Evolutionary conservation across 2,113 vertebrate species (phyloP).

Genomic region (Scytalopus superciliaris): DNA sequence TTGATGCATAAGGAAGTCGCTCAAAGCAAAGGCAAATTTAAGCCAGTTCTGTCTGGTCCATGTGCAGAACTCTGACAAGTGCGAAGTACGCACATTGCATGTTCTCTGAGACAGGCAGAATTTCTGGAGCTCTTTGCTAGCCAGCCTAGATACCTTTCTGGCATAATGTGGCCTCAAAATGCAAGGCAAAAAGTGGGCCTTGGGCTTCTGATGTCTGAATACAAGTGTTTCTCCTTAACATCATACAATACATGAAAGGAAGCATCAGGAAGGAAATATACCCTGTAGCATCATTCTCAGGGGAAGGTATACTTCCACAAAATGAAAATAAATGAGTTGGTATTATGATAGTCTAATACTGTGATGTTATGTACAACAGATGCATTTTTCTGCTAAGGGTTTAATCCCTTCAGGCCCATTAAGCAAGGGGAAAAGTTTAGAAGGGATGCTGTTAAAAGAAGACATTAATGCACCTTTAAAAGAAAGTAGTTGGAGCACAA

Average conservation of each 20-base stretch:
- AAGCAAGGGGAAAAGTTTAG: constrained; percentile 45
- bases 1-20: background rate
- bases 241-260: constrained; percentile 20
- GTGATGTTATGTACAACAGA: constrained; percentile 47
- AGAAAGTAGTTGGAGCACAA: constrained; percentile 39
- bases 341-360: constrained; percentile 43
- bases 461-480: constrained; percentile 65
- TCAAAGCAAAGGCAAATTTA: background rate
- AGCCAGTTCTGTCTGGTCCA: background rate
- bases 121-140: background rate
- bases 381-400: constrained; percentile 46
- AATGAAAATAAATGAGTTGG: constrained; percentile 63
- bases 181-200: background rate
- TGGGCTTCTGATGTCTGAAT: background rate
- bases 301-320: constrained; percentile 32
- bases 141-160: background rate
- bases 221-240: constrained; percentile 7
- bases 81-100: rapidly evolving
- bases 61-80: background rate
- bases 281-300: background rate
- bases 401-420: constrained; percentile 55
- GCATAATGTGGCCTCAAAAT: background rate
- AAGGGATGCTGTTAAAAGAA: constrained; percentile 38
- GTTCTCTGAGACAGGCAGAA: background rate
- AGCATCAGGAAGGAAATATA: constrained; percentile 34